Percentiles rank a stretch among this genome's conserved stretches.
Evolutionary conservation across 1,140 invertebrate genomes (phyloP).

Genomic region (Bilobella aurantiaca): DNA sequence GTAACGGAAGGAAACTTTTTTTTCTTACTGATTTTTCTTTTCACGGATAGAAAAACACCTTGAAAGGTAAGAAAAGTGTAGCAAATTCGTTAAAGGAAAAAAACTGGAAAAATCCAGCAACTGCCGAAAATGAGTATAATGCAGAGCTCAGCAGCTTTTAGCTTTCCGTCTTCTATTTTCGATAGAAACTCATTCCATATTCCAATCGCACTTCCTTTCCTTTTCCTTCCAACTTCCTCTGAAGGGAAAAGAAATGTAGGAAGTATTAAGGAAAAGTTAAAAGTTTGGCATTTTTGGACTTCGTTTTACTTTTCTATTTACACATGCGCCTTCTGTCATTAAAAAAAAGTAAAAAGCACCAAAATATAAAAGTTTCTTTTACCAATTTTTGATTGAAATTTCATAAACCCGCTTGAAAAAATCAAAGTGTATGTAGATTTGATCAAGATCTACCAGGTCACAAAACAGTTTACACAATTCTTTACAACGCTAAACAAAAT

Average conservation of each 20-base stretch:
- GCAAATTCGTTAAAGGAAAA: too few species aligned
- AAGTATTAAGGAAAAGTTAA: conserved; percentile 8
- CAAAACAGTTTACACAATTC: too few species aligned
- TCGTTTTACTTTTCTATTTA: too few species aligned
- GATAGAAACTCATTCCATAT: background rate
- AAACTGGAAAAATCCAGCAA: background rate
- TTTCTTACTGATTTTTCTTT: background rate
- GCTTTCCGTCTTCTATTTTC: background rate
- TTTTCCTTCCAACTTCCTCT: background rate
- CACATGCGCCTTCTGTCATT: background rate
- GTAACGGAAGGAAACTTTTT: background rate
- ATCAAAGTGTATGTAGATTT: too few species aligned
- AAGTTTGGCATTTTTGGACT: conserved; percentile 6
- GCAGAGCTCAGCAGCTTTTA: background rate
- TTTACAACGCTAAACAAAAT: too few species aligned
- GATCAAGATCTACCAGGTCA: too few species aligned
- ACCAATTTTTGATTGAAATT: too few species aligned
- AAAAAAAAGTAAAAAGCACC: too few species aligned
- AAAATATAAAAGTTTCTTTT: too few species aligned
- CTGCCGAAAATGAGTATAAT: conserved; percentile 2
- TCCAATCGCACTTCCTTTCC: conserved; percentile 8
- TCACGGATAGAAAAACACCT: background rate
- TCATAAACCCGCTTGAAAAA: too few species aligned
- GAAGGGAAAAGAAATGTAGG: background rate
- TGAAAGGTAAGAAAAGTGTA: background rate